Conservation (phyloP, 1,140 invertebrate species). For the Macrobrachium rosenbergii region DNA sequence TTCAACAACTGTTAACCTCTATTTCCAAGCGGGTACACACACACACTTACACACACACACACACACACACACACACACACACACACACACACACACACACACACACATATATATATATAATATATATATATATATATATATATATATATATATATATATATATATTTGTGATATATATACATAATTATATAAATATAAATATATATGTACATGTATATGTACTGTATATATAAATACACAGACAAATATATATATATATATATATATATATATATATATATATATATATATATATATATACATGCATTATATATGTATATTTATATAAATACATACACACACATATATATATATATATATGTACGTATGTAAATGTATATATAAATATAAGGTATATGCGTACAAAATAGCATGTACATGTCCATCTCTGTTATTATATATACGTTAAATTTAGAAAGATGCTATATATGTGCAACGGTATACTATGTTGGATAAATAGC, state of each 20-base stretch:
- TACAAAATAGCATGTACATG: neutral
- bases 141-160: constrained; percentile 22
- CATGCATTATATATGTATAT: no score
- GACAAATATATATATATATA: constrained; percentile 10
- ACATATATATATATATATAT: neutral
- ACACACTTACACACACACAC: no score
- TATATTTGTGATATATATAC: no score
- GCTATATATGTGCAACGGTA: neutral
- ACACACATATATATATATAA: no score
- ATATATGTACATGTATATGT: constrained; percentile 5
- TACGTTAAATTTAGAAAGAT: neutral
- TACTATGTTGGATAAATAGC: no score
- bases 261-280: constrained; percentile 28
- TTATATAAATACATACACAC: neutral
- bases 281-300: constrained; percentile 27
- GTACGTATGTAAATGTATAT: constrained; percentile 11
- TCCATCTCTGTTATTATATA: neutral
- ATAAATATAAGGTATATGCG: neutral
- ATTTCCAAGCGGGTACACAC: neutral
- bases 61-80: neutral
- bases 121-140: no score
- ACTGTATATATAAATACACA: neutral
- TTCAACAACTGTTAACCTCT: neutral
- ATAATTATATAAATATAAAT: no score
- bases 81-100: no score